Evolutionary conservation across 30 jellyfish, hydroid and myxozoan genomes (phyloP).

Genomic region (Mastigias papua): DNA sequence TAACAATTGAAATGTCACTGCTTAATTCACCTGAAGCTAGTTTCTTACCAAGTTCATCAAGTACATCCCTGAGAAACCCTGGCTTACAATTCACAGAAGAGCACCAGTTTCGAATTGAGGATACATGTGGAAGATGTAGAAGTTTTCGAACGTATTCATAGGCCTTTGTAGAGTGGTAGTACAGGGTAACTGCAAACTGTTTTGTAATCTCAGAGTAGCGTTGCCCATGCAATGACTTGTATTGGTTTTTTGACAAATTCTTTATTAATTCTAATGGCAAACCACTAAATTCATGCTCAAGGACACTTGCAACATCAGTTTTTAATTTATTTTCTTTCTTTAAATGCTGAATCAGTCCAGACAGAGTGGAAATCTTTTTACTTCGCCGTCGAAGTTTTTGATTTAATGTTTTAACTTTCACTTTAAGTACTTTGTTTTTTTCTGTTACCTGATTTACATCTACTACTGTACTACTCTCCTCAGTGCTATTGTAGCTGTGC

Average conservation of each 20-base stretch:
- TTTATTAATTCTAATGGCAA: constrained; percentile 1
- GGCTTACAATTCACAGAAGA: constrained; percentile 60
- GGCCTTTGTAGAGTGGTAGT: constrained; percentile 33
- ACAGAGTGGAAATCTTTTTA: neutral
- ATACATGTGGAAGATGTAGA: constrained; percentile 48
- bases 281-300: constrained; percentile 43
- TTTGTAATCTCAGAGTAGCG: constrained; percentile 32
- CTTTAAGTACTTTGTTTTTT: constrained; percentile 6
- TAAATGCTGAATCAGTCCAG: constrained; percentile 11
- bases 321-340: neutral
- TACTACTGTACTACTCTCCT: too few relatives aligned
- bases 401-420: constrained; percentile 1
- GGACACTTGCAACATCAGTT: neutral
- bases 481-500: too few relatives aligned
- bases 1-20: constrained; percentile 18
- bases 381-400: constrained; percentile 39
- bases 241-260: constrained; percentile 6
- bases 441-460: too few relatives aligned
- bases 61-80: constrained; percentile 32
- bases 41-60: constrained; percentile 10
- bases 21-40: neutral
- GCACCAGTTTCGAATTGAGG: constrained; percentile 50
- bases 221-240: neutral
- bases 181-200: constrained; percentile 53
- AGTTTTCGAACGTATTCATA: constrained; percentile 21